These are phyloP conservation scores for Clepsis dumicolana DNA, from an alignment of 2,888 invertebrate genomes.

Conservation along the genomic window DNA sequence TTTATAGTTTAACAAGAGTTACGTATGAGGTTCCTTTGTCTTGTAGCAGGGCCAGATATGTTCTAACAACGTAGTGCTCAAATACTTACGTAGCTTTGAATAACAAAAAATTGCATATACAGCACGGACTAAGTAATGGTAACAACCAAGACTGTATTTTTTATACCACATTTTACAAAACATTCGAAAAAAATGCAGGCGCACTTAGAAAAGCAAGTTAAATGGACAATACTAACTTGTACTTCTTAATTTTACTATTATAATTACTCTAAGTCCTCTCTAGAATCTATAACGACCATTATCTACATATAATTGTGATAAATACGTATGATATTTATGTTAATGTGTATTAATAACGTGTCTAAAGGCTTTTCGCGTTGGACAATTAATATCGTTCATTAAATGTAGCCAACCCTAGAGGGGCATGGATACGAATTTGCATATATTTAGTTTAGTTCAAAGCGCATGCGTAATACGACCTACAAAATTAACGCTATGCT, in stretches of 20 bases:
- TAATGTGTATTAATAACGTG: neutral
- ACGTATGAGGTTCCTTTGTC: constrained; percentile 7
- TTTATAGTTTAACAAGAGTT: constrained; percentile 21
- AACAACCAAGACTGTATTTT: neutral
- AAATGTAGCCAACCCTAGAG: constrained; percentile 4
- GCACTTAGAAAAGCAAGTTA: too few relatives aligned
- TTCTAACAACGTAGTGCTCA: neutral
- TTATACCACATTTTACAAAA: neutral
- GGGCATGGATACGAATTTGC: neutral
- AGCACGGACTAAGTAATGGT: neutral
- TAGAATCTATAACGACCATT: neutral
- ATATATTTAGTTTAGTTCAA: constrained; percentile 1
- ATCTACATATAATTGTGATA: neutral
- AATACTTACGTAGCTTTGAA: neutral
- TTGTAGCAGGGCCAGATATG: neutral
- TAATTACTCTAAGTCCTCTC: too few relatives aligned
- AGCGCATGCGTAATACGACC: neutral
- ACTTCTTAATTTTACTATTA: too few relatives aligned
- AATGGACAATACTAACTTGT: too few relatives aligned
- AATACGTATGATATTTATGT: constrained; percentile 3
- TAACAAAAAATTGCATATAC: neutral
- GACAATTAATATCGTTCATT: constrained; percentile 3
- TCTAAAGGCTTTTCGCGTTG: constrained; percentile 18
- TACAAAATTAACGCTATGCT: too few relatives aligned
- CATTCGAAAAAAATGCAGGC: too few relatives aligned